These are phyloP conservation scores for Anguilla obscura DNA, from an alignment of 2,797 vertebrate genomes.

Conservation along the genomic window DNA sequence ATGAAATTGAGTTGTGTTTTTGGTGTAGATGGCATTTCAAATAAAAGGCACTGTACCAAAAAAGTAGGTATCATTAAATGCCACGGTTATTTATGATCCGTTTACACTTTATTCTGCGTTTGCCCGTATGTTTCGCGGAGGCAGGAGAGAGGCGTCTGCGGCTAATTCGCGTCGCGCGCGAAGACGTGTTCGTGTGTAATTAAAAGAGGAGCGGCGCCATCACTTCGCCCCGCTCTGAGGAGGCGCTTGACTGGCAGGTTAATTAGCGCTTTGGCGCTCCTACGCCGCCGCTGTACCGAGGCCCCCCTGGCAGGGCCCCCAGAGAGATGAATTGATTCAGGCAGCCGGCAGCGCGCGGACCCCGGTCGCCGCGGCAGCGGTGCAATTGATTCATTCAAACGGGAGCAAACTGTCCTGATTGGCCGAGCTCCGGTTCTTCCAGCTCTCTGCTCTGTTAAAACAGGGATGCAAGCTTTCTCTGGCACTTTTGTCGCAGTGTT, in stretches of 20 bases:
- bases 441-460: background rate
- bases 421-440: background rate
- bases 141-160: background rate
- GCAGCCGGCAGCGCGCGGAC: background rate
- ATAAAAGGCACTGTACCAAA: background rate
- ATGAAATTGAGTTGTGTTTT: conserved; percentile 7
- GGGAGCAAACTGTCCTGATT: background rate
- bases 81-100: background rate
- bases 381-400: conserved; percentile 17
- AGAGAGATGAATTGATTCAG: background rate
- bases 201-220: conserved; percentile 2
- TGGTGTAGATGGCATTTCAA: background rate
- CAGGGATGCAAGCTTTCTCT: background rate
- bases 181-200: conserved; percentile 12
- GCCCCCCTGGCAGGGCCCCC: background rate
- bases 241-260: conserved; percentile 61
- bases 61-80: background rate
- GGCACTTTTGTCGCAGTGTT: too few species aligned
- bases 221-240: background rate
- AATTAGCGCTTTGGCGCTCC: conserved; percentile 56
- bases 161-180: background rate
- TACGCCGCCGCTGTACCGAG: conserved; percentile 18
- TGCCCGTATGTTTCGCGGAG: background rate
- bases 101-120: background rate
- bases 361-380: background rate